Evolutionary conservation across 1,140 invertebrate genomes (phyloP).

Genomic region (Brachionus koreanus): DNA sequence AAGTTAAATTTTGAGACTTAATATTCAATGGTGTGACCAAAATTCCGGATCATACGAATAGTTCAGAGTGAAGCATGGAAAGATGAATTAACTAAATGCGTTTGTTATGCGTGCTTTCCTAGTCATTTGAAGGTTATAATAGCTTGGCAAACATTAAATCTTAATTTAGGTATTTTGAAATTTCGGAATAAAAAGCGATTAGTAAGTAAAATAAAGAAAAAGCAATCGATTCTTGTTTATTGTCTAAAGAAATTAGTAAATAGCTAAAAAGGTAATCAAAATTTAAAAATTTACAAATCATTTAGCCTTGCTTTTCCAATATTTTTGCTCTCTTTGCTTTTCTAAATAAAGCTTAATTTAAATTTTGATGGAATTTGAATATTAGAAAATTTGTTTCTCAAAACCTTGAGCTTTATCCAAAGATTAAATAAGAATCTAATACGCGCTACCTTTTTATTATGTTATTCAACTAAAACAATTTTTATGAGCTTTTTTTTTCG

Average conservation of each 20-base stretch:
- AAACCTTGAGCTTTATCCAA: slow-evolving; percentile 27
- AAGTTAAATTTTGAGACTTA: neutral
- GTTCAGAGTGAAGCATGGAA: neutral
- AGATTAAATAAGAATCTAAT: slow-evolving; percentile 31
- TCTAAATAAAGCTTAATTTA: slow-evolving; percentile 30
- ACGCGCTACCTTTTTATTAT: slow-evolving; percentile 10
- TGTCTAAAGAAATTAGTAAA: neutral
- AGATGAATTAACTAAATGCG: neutral
- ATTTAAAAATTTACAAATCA: slow-evolving; percentile 19
- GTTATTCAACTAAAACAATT: slow-evolving; percentile 43
- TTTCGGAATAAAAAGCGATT: slow-evolving; percentile 1
- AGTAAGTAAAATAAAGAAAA: slow-evolving; percentile 22
- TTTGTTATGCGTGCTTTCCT: neutral
- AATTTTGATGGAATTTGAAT: slow-evolving; percentile 37
- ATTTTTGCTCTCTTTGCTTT: neutral
- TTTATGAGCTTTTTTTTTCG: slow-evolving; percentile 16
- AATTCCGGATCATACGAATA: neutral
- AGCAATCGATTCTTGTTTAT: slow-evolving; percentile 35
- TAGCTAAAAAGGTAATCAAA: slow-evolving; percentile 39
- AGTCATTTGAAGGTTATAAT: slow-evolving; percentile 3
- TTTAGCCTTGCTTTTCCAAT: neutral
- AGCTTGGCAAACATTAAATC: neutral
- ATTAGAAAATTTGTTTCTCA: neutral
- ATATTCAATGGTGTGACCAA: neutral
- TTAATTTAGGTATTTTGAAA: neutral